These are phyloP conservation scores for Orthosia gothica DNA, from an alignment of 2,888 invertebrate species.

Conservation along the genomic window DNA sequence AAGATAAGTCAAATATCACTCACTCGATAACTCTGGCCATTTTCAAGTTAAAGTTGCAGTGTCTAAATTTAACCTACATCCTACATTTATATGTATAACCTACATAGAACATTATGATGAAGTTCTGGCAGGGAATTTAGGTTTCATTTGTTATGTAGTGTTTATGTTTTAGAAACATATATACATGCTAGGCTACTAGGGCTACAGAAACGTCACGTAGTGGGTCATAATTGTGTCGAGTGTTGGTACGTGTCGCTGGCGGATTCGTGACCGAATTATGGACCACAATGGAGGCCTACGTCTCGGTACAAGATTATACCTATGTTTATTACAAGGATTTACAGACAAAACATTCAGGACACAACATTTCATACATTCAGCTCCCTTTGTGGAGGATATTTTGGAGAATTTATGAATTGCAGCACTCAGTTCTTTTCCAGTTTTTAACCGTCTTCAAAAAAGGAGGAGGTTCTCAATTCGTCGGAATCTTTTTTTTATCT, in stretches of 20 bases:
- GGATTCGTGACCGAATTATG: constrained; percentile 69
- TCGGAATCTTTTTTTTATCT: too few species aligned
- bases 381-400: neutral
- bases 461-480: too few species aligned
- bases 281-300: constrained; percentile 43
- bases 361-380: too few species aligned
- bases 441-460: too few species aligned
- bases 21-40: too few species aligned
- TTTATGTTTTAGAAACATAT: constrained; percentile 11
- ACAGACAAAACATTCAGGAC: constrained; percentile 4
- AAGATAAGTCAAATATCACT: too few species aligned
- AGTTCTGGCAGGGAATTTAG: neutral
- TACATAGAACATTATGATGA: too few species aligned
- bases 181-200: constrained; percentile 6
- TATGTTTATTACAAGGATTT: constrained; percentile 44
- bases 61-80: too few species aligned
- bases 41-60: too few species aligned
- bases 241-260: constrained; percentile 60
- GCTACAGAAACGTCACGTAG: constrained; percentile 61
- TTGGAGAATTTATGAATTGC: neutral
- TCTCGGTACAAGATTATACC: constrained; percentile 13
- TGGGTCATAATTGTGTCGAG: constrained; percentile 70
- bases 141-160: neutral
- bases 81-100: too few species aligned
- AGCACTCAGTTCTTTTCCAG: neutral